Conservation (phyloP, 2,888 invertebrate species). For the Leptopilina drosophilae region DNA sequence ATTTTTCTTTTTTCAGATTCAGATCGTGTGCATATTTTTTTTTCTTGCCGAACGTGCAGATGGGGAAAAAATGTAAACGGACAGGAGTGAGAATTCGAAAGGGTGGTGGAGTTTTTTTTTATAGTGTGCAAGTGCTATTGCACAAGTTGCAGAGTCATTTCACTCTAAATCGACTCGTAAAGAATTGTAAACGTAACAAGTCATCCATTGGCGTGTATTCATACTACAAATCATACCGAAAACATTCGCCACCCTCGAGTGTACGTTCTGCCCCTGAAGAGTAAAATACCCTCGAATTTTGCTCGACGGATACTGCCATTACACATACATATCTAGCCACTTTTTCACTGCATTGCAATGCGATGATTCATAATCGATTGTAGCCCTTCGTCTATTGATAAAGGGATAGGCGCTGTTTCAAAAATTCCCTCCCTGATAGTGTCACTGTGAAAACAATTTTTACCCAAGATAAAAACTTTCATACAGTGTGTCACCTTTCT, state of each 20-base stretch:
- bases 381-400: slow-evolving; percentile 6
- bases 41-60: too few relatives aligned
- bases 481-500: not conserved
- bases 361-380: slow-evolving; percentile 30
- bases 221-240: slow-evolving; percentile 51
- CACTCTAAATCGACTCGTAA: slow-evolving; percentile 54
- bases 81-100: not conserved
- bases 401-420: not conserved
- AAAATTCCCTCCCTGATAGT: not conserved
- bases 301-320: slow-evolving; percentile 55
- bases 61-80: not conserved
- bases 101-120: not conserved
- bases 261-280: slow-evolving; percentile 42
- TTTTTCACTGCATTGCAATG: slow-evolving; percentile 27
- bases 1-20: slow-evolving; percentile 1
- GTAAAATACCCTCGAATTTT: slow-evolving; percentile 53
- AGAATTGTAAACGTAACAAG: slow-evolving; percentile 47
- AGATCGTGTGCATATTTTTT: not conserved
- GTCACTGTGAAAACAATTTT: not conserved
- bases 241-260: slow-evolving; percentile 51
- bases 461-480: not conserved
- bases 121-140: slow-evolving; percentile 25
- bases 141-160: slow-evolving; percentile 31
- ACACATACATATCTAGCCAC: slow-evolving; percentile 49
- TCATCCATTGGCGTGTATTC: slow-evolving; percentile 4